phyloP scores from a whole-genome alignment of 2,113 vertebrate genomes.

The Porphyrio hochstetteri region DNA sequence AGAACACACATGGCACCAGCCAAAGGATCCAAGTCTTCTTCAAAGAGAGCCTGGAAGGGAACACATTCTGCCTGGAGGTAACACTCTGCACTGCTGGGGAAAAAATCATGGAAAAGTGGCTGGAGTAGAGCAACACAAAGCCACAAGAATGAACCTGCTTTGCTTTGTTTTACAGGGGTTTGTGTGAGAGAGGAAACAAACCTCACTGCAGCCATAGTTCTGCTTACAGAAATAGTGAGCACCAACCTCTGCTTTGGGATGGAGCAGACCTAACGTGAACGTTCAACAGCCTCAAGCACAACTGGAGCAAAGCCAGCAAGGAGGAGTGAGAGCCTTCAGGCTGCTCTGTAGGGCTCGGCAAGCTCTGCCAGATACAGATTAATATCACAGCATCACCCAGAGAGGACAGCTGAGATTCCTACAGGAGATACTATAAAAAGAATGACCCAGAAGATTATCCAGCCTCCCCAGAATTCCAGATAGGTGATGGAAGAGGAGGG shows the following conservation, averaged over 20 bases:
- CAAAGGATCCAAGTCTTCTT: background rate
- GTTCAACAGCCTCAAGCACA: background rate
- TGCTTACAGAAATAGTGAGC: background rate
- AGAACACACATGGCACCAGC: background rate
- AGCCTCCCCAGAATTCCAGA: background rate
- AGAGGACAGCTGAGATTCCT: background rate
- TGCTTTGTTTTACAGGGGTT: background rate
- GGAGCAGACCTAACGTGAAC: accelerated
- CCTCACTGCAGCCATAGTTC: background rate
- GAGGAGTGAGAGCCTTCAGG: background rate
- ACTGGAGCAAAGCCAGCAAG: background rate
- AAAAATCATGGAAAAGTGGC: background rate
- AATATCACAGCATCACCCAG: background rate
- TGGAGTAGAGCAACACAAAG: background rate
- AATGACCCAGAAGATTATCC: background rate
- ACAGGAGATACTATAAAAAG: background rate
- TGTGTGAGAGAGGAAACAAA: background rate
- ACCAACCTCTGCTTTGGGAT: background rate
- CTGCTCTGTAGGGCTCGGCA: background rate
- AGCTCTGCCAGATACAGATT: background rate
- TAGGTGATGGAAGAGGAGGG: background rate
- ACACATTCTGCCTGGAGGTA: background rate
- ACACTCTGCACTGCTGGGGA: background rate
- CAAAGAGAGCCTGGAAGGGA: background rate
- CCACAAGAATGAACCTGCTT: background rate